Evolutionary conservation across 2,113 vertebrate species (phyloP).

Genomic region (Brienomyrus brachyistius): DNA sequence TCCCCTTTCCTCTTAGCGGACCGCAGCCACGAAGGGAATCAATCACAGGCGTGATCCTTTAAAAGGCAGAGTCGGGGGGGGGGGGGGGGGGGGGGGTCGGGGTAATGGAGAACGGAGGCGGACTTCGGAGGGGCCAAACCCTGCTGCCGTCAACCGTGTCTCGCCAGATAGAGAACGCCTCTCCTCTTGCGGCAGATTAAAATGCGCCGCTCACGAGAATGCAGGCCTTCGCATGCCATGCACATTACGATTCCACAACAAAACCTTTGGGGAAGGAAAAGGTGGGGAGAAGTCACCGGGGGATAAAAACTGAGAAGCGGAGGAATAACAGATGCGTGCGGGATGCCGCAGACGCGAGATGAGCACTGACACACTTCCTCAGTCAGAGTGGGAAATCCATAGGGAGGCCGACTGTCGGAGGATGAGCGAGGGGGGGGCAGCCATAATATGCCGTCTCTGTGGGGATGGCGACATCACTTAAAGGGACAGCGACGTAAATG

Average conservation of each 20-base stretch:
- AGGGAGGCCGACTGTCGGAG: neutral
- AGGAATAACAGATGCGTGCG: neutral
- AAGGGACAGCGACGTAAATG: constrained; percentile 9
- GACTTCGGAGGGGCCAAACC: neutral
- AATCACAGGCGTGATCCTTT: constrained; percentile 8
- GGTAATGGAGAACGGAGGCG: neutral
- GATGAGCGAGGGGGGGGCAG: neutral
- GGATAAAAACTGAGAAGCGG: neutral
- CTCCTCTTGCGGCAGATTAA: too few species aligned
- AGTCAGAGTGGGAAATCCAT: neutral
- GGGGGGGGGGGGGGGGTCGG: neutral
- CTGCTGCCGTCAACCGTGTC: neutral
- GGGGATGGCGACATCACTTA: constrained; percentile 5
- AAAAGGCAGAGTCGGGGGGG: neutral
- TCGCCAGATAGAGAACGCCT: too few species aligned
- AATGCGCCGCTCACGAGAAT: neutral
- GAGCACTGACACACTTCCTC: neutral
- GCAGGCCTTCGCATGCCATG: too few species aligned
- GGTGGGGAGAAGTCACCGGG: neutral
- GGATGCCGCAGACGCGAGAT: neutral
- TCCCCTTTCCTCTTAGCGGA: neutral
- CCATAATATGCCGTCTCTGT: neutral
- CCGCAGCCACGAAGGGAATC: neutral
- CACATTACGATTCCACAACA: neutral
- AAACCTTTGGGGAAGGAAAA: neutral